These are phyloP conservation scores for Venturia canescens DNA, from an alignment of 1,140 invertebrate species.

Conservation along the genomic window DNA sequence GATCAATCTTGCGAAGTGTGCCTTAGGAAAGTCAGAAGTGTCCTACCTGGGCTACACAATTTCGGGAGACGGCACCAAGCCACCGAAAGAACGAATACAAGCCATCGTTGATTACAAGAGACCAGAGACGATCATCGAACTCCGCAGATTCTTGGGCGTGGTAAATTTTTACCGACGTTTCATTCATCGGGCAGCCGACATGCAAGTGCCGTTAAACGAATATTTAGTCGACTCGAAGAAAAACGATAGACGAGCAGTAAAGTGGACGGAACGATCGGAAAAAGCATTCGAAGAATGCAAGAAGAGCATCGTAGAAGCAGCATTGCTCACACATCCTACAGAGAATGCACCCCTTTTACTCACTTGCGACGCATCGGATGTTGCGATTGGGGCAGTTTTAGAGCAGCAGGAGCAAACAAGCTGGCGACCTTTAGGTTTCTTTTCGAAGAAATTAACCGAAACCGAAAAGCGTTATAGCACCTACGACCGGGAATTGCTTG, in stretches of 20 bases:
- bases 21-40: not conserved
- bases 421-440: constrained; percentile 51
- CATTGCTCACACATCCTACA: not conserved
- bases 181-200: constrained; percentile 28
- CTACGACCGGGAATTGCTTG: too few species aligned
- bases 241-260: constrained; percentile 43
- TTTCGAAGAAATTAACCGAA: too few species aligned
- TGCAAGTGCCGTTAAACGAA: constrained; percentile 45
- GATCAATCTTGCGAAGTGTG: not conserved
- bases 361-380: not conserved
- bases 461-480: too few species aligned
- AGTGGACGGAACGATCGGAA: constrained; percentile 40
- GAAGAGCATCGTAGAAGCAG: not conserved
- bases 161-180: not conserved
- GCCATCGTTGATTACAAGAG: not conserved
- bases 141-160: not conserved
- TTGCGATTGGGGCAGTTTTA: constrained; percentile 48
- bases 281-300: not conserved
- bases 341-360: not conserved
- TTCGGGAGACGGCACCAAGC: not conserved
- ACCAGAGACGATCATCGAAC: not conserved
- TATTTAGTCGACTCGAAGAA: constrained; percentile 29
- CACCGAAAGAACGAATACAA: not conserved
- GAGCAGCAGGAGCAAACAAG: constrained; percentile 46
- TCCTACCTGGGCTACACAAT: not conserved